Conservation (phyloP, 2,113 vertebrate species). For the Gila orcuttii region DNA sequence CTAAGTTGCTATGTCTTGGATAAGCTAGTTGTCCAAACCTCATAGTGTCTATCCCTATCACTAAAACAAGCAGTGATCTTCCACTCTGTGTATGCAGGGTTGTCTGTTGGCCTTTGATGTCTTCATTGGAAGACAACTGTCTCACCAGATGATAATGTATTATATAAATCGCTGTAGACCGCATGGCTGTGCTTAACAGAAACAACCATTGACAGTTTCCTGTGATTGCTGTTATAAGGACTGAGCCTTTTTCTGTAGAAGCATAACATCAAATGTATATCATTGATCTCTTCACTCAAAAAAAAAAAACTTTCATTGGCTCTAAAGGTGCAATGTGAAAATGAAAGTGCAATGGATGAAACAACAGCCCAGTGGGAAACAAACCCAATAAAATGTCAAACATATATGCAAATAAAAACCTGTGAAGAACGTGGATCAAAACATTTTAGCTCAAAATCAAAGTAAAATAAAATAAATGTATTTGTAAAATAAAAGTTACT, state of each 20-base stretch:
- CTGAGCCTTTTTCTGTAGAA: background rate
- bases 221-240: background rate
- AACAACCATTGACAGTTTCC: slow-evolving; percentile 6
- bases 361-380: background rate
- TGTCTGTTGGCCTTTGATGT: background rate
- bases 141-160: background rate
- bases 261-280: background rate
- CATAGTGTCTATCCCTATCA: background rate
- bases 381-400: background rate
- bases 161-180: slow-evolving; percentile 5
- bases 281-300: background rate
- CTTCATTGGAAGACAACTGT: background rate
- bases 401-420: background rate
- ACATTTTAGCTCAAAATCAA: background rate
- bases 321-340: background rate
- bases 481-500: background rate
- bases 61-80: slow-evolving; percentile 15
- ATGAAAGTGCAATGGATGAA: background rate
- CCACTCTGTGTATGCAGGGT: background rate
- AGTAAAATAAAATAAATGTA: background rate
- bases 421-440: background rate
- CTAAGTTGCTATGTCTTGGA: background rate
- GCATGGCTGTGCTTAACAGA: background rate
- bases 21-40: slow-evolving; percentile 1
- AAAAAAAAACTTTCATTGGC: background rate